Conservation (phyloP, 2,113 vertebrate species). For the Otolemur garnettii region DNA sequence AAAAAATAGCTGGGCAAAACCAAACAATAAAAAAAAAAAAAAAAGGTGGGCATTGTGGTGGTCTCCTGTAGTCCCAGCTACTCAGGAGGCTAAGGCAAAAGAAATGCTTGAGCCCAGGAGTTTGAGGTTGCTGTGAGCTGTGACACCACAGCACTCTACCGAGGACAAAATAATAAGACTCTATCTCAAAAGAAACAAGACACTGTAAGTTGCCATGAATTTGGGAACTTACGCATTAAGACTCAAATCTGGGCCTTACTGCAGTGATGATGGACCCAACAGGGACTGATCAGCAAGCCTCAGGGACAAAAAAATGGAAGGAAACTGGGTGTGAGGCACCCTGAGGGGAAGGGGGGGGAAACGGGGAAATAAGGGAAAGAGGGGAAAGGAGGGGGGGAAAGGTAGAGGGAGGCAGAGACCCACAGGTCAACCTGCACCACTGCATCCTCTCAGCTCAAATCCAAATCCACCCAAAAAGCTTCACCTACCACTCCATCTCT, state of each 20-base stretch:
- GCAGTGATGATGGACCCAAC: background rate
- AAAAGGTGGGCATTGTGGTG: too few relatives aligned
- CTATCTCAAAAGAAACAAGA: background rate
- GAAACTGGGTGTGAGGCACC: background rate
- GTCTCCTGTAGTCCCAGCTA: too few relatives aligned
- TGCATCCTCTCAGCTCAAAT: background rate
- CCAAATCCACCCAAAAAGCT: background rate
- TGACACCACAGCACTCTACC: too few relatives aligned
- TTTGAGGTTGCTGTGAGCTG: too few relatives aligned
- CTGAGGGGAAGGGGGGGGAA: background rate
- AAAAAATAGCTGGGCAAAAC: too few relatives aligned
- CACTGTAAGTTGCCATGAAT: too few relatives aligned
- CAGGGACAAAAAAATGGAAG: background rate
- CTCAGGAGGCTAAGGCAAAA: too few relatives aligned
- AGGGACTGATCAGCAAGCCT: background rate
- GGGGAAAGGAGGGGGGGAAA: accelerated
- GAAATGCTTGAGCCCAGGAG: too few relatives aligned
- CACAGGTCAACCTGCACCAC: background rate
- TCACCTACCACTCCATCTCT: too few relatives aligned
- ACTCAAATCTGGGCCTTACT: background rate
- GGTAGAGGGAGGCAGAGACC: background rate
- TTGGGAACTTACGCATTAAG: background rate
- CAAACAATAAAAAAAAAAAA: too few relatives aligned
- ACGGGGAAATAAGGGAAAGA: background rate
- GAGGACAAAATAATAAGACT: too few relatives aligned